Evolutionary conservation across 2,797 vertebrate species (phyloP), one percentile per base, ranked within the genome.

Genomic region (Pseudopleuronectes americanus): DNA sequence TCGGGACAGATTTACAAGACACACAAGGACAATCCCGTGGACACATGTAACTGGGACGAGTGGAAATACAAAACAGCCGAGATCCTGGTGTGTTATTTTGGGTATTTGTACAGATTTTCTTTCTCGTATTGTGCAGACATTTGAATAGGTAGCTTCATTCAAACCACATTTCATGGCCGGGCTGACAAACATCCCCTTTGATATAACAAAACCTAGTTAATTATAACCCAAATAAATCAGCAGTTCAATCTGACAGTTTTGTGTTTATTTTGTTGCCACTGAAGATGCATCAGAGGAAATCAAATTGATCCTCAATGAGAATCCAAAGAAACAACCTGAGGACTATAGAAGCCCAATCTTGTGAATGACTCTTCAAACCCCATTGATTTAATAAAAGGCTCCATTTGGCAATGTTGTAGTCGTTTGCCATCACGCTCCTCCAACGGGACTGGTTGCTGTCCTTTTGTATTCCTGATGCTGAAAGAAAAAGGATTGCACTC

Each of bases 311-410:
- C 4, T 23, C 8, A 21, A 59, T 51, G 12, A 63, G 10, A 48
- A 74, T 22, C 26, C 52, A 55, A 60, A 68, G 24, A 47, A 38
- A 49, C 12, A 45, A 23, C 70, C 55, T 61, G 8, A 28, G 59
- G 41, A 71, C 61, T 38, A 38, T 21, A 3, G 8, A 61, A 12
- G 55, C 47, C 51, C 52, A 70, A 53, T 82, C 61, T 63, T 53
- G 53, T 60, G 58, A 82, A 80, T 74, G 47, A 74, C 63, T 69
- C 54, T 64, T 81, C 45, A 68, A 70, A 70, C 21, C 22, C 45
- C 23, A 74, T 12, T 71, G 67, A 68, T 52, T 67, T 70, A 67
- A 71, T 76, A 79, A 79, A 77, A 79, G 51, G 68, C 66, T 69
- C 64, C 61, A 80, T 76, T 75, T 76, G 62, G 57, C 52, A 64